phyloP scores from a whole-genome alignment of 2,797 vertebrate genomes.

The Myotis vivesi region DNA sequence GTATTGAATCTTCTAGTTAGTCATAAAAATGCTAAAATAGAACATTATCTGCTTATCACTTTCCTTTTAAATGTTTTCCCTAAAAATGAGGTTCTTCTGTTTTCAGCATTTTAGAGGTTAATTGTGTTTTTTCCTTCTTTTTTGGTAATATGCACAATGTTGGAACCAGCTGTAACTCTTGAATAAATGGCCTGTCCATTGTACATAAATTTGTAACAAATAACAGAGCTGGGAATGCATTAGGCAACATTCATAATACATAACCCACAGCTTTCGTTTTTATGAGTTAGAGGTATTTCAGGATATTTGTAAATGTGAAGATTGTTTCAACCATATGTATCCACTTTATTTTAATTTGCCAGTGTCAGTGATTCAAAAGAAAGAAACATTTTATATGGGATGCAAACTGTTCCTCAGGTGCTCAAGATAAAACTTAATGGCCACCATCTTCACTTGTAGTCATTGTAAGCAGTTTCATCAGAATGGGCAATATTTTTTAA shows the following conservation, averaged over 20 bases:
- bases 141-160: slow-evolving; percentile 80
- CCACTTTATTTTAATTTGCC: slow-evolving; percentile 93
- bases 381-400: slow-evolving; percentile 85
- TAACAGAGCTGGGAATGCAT: slow-evolving; percentile 87
- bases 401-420: slow-evolving; percentile 88
- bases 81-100: slow-evolving; percentile 69
- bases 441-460: slow-evolving; percentile 89
- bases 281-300: slow-evolving; percentile 91
- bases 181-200: slow-evolving; percentile 89
- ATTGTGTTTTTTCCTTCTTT: slow-evolving; percentile 79
- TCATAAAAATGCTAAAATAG: slow-evolving; percentile 48
- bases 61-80: slow-evolving; percentile 46
- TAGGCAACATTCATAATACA: slow-evolving; percentile 88
- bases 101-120: slow-evolving; percentile 86
- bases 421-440: slow-evolving; percentile 89
- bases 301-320: slow-evolving; percentile 90
- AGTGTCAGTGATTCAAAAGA: slow-evolving; percentile 90
- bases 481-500: slow-evolving; percentile 91
- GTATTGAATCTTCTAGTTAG: neutral
- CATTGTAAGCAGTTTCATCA: slow-evolving; percentile 90
- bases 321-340: slow-evolving; percentile 90
- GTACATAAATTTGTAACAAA: slow-evolving; percentile 88
- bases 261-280: slow-evolving; percentile 87
- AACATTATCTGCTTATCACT: slow-evolving; percentile 37
- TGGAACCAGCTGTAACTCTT: slow-evolving; percentile 87